These are phyloP conservation scores for Neodiprion lecontei DNA, from an alignment of 1,140 invertebrate species.

Conservation along the genomic window DNA sequence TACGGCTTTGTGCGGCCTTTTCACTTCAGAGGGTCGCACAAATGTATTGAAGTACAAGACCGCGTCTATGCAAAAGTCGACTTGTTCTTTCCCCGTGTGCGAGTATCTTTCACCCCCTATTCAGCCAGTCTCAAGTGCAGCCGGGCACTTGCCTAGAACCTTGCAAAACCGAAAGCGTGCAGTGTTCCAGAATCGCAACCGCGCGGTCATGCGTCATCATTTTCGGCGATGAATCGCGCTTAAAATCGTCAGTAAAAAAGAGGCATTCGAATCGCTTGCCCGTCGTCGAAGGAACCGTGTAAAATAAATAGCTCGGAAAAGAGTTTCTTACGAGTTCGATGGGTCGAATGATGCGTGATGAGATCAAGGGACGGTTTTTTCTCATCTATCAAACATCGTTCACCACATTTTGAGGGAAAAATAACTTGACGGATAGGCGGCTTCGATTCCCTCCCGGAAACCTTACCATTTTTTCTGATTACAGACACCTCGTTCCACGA, in stretches of 20 bases:
- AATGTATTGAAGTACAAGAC: neutral
- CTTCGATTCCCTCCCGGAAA: no score
- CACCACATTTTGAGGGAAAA: no score
- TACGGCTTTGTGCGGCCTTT: no score
- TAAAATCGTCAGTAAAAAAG: no score
- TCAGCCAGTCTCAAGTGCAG: slow-evolving; percentile 1
- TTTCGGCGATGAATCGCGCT: no score
- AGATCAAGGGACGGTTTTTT: neutral
- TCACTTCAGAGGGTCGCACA: neutral
- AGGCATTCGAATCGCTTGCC: no score
- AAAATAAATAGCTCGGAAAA: no score
- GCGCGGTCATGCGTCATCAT: no score
- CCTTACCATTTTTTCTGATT: slow-evolving; percentile 28
- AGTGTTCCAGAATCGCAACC: neutral
- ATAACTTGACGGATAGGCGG: neutral
- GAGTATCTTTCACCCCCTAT: neutral
- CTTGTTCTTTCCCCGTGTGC: neutral
- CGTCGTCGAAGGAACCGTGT: no score
- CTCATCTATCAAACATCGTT: no score
- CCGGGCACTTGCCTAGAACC: neutral
- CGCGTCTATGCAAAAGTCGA: neutral
- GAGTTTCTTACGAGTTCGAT: no score
- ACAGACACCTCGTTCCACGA: slow-evolving; percentile 77
- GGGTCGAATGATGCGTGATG: no score
- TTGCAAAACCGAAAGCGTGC: neutral